Conservation (phyloP, 2,888 invertebrate species). For the Gnatocerus cornutus region DNA sequence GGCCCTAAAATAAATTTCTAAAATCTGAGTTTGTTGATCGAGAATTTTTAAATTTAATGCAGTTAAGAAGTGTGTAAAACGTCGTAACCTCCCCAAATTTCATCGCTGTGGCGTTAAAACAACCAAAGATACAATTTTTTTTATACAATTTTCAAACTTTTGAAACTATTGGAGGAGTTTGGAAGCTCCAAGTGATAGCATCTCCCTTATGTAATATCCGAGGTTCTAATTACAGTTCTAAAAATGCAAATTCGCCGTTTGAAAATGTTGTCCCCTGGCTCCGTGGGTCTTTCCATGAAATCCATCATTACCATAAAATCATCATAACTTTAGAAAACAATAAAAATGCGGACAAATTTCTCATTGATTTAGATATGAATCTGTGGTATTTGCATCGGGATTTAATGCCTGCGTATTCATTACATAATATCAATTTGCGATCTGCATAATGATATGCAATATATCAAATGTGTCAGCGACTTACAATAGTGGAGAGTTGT, state of each 20-base stretch:
- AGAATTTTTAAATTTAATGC: too few relatives aligned
- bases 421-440: constrained; percentile 40
- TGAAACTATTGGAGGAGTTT: too few relatives aligned
- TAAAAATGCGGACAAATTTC: constrained; percentile 29
- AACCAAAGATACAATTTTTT: too few relatives aligned
- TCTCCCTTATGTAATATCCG: background rate
- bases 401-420: constrained; percentile 33
- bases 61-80: too few relatives aligned
- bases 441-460: constrained; percentile 38
- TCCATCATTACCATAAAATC: constrained; percentile 15
- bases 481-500: constrained; percentile 19
- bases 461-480: constrained; percentile 39
- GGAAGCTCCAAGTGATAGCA: too few relatives aligned
- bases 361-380: constrained; percentile 32
- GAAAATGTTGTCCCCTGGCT: constrained; percentile 11
- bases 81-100: too few relatives aligned
- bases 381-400: constrained; percentile 30
- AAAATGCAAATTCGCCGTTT: constrained; percentile 22
- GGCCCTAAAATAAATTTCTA: too few relatives aligned
- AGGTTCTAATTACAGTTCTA: constrained; percentile 7
- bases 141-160: too few relatives aligned
- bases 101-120: too few relatives aligned
- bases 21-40: too few relatives aligned
- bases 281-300: background rate
- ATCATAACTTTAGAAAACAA: constrained; percentile 15